Conservation (phyloP, 2,113 vertebrate species). For the Neogale vison region DNA sequence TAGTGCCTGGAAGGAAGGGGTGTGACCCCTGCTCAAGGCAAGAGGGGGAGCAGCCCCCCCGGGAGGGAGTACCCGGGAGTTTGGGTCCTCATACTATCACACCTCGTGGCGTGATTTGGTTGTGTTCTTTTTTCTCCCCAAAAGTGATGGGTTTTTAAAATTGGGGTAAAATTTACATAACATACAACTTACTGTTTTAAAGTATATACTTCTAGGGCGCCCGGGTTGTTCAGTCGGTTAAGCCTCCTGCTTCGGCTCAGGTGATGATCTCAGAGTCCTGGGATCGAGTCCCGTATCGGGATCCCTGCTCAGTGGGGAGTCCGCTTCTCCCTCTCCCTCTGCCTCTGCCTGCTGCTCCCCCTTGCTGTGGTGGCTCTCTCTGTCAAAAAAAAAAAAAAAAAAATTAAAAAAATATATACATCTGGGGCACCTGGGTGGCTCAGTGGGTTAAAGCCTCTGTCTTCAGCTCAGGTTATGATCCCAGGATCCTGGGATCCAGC, state of each 20-base stretch:
- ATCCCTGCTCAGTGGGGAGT: background rate
- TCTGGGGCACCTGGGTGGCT: background rate
- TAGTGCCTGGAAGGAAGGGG: background rate
- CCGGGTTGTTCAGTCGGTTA: background rate
- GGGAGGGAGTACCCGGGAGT: too few species aligned
- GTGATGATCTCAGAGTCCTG: background rate
- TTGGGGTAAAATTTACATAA: background rate
- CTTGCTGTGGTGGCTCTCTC: background rate
- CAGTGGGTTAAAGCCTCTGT: background rate
- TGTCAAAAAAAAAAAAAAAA: background rate
- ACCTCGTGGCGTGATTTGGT: rapidly evolving
- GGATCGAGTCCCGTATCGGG: background rate
- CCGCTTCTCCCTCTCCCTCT: background rate
- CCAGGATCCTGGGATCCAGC: background rate
- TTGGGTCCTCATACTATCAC: too few species aligned
- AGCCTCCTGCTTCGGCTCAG: background rate
- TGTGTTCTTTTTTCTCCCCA: rapidly evolving
- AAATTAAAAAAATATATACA: too few species aligned
- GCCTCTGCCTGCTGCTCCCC: background rate
- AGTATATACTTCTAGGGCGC: background rate
- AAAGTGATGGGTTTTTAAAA: too few species aligned
- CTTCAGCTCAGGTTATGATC: background rate
- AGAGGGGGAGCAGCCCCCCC: background rate
- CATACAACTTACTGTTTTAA: background rate
- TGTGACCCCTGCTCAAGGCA: too few species aligned